These are phyloP conservation scores for Cottoperca gobio DNA, from an alignment of 2,797 vertebrate genomes.

Conservation along the genomic window DNA sequence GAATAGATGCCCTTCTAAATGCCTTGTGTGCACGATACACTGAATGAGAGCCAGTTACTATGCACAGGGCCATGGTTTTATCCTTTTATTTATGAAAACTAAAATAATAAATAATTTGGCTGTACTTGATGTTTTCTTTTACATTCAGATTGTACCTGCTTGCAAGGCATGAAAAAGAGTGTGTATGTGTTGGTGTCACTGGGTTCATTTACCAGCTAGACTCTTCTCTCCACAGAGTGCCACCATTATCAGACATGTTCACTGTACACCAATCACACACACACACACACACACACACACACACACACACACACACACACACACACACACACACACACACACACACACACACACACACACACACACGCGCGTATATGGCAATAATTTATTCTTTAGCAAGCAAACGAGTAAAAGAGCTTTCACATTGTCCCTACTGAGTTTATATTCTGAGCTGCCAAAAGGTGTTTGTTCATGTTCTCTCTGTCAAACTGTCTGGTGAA, in stretches of 20 bases:
- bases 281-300: not conserved
- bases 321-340: slow-evolving; percentile 1
- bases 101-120: not conserved
- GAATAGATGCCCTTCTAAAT: not conserved
- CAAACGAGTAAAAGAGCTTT: slow-evolving; percentile 4
- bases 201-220: slow-evolving; percentile 31
- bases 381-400: slow-evolving; percentile 16
- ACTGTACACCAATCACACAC: not conserved
- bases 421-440: not conserved
- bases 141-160: not conserved
- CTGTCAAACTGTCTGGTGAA: not conserved
- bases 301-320: slow-evolving; percentile 8
- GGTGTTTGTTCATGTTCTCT: not conserved
- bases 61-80: not conserved
- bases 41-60: not conserved
- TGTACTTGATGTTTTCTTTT: not conserved
- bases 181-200: slow-evolving; percentile 25
- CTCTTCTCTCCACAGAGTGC: slow-evolving; percentile 17
- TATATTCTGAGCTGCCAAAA: not conserved
- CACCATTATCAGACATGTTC: slow-evolving; percentile 16
- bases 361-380: slow-evolving; percentile 14
- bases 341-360: slow-evolving; percentile 1
- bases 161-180: not conserved
- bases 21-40: not conserved
- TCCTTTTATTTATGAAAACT: not conserved